phyloP scores from a whole-genome alignment of 1,140 invertebrate species.

The Thaumetopoea pityocampa region DNA sequence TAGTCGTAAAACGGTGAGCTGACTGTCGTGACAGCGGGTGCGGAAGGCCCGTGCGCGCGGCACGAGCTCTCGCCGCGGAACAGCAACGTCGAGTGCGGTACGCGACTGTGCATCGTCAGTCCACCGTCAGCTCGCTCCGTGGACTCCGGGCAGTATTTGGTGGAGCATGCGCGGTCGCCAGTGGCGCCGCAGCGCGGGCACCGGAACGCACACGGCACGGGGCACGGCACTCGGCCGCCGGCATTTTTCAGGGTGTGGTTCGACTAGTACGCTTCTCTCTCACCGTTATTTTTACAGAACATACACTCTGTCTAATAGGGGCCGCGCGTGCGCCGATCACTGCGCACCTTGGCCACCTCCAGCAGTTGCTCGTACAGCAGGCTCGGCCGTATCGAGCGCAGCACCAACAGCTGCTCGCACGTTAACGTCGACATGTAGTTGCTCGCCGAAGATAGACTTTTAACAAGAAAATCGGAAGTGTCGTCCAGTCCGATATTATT shows the following conservation, averaged over 20 bases:
- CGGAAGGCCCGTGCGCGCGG: conserved; percentile 15
- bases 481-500: conserved; percentile 53
- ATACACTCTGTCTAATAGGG: conserved; percentile 75
- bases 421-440: conserved; percentile 61
- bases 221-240: conserved; percentile 80
- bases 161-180: conserved; percentile 85
- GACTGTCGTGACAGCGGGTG: conserved; percentile 32
- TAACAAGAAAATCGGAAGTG: conserved; percentile 56
- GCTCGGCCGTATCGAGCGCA: conserved; percentile 50
- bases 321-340: conserved; percentile 48
- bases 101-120: conserved; percentile 34
- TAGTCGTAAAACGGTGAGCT: conserved; percentile 15
- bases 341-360: conserved; percentile 54
- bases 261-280: conserved; percentile 79
- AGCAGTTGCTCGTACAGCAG: conserved; percentile 56
- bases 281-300: conserved; percentile 87
- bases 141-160: conserved; percentile 81
- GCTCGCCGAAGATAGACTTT: conserved; percentile 60
- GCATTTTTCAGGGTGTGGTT: conserved; percentile 82
- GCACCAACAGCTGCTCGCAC: conserved; percentile 49
- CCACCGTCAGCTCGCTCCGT: conserved; percentile 25
- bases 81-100: conserved; percentile 24
- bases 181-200: conserved; percentile 84
- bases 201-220: conserved; percentile 81
- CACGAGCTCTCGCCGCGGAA: conserved; percentile 12